These are phyloP conservation scores for Ctenosaura bakeri DNA, from an alignment of 2,797 vertebrate species.

Conservation along the genomic window DNA sequence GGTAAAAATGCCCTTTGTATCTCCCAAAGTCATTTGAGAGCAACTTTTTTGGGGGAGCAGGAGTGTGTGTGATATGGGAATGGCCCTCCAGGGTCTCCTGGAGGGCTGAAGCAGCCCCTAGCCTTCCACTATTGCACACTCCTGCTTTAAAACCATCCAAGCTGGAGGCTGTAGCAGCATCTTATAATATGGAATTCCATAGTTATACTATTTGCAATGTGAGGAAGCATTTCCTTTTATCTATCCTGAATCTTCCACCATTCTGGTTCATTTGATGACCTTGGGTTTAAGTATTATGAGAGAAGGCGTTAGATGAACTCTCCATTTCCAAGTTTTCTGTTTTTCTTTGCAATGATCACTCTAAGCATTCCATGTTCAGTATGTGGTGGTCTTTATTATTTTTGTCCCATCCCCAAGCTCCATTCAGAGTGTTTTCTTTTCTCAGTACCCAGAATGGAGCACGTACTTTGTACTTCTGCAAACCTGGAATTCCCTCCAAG, in stretches of 20 bases:
- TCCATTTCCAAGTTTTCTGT: not conserved
- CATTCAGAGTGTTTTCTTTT: not conserved
- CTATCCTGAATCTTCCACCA: too few species aligned
- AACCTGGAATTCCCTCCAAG: not conserved
- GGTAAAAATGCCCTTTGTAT: too few species aligned
- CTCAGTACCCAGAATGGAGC: not conserved
- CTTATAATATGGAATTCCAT: not conserved
- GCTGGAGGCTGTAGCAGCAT: too few species aligned
- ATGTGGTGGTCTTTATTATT: not conserved
- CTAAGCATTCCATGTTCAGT: not conserved
- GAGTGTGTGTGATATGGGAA: too few species aligned
- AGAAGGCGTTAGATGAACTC: not conserved
- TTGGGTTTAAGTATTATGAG: not conserved
- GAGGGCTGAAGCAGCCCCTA: too few species aligned
- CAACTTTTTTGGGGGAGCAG: too few species aligned
- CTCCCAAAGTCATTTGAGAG: too few species aligned
- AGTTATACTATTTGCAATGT: not conserved
- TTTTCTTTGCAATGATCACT: not conserved
- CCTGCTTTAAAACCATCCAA: too few species aligned
- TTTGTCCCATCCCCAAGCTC: not conserved
- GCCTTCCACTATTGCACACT: too few species aligned
- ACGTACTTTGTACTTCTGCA: not conserved
- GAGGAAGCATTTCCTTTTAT: not conserved
- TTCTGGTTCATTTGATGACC: too few species aligned
- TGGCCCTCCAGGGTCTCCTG: too few species aligned